Percentiles rank a stretch among this genome's conserved stretches.
These are phyloP conservation scores for Sitophilus oryzae DNA, from an alignment of 1,140 invertebrate genomes.

Conservation along the genomic window DNA sequence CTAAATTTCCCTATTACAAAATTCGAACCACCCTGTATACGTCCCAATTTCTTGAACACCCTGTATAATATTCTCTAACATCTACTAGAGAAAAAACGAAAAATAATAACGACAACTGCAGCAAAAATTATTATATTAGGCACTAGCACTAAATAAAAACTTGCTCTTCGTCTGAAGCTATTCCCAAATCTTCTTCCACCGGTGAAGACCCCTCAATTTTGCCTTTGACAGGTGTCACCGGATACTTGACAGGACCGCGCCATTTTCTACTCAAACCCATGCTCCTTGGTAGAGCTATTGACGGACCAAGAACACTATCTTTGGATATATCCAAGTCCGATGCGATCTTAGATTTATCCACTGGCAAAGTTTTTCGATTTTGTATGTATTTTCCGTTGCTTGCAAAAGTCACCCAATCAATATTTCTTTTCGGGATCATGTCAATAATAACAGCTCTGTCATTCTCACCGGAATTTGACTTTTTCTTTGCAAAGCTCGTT, in stretches of 20 bases:
- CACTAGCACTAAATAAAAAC: constrained; percentile 40
- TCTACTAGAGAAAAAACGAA: too few species aligned
- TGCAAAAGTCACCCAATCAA: constrained; percentile 12
- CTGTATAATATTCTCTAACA: too few species aligned
- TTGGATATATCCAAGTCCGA: neutral
- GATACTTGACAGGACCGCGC: constrained; percentile 53
- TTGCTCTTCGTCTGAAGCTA: constrained; percentile 42
- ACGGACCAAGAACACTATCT: neutral
- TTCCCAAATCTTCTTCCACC: constrained; percentile 16
- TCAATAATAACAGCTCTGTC: constrained; percentile 37
- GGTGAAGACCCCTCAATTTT: constrained; percentile 14
- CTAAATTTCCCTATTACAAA: too few species aligned
- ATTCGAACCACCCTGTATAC: too few species aligned
- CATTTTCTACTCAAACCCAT: constrained; percentile 51
- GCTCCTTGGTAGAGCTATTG: constrained; percentile 49
- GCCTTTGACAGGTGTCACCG: constrained; percentile 50
- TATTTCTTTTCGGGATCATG: constrained; percentile 36
- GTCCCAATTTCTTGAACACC: too few species aligned
- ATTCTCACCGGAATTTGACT: constrained; percentile 13
- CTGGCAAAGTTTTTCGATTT: neutral
- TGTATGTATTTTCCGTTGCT: neutral
- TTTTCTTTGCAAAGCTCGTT: neutral
- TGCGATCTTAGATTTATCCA: neutral
- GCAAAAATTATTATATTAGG: too few species aligned
- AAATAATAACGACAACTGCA: too few species aligned